phyloP scores from a whole-genome alignment of 2,113 vertebrate genomes.

The Tetrao urogallus region DNA sequence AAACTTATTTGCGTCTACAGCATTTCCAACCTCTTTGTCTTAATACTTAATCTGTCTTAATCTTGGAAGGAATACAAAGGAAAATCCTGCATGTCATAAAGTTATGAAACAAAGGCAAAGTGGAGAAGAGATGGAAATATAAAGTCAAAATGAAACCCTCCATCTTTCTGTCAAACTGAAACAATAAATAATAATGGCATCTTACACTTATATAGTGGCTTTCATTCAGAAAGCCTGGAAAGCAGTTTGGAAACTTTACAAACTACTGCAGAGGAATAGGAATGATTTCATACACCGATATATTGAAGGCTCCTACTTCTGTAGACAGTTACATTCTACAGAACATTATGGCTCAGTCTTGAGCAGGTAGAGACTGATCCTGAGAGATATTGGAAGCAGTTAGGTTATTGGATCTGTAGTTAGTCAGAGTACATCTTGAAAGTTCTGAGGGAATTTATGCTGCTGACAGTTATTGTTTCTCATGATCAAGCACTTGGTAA shows the following conservation, averaged over 20 bases:
- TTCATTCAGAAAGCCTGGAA: conserved; percentile 60
- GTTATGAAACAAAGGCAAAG: conserved; percentile 67
- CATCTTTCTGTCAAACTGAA: conserved; percentile 73
- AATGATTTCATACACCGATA: conserved; percentile 49
- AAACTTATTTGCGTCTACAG: not conserved
- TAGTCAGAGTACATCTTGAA: conserved; percentile 57
- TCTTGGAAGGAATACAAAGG: conserved; percentile 6
- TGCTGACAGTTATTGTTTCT: conserved; percentile 62
- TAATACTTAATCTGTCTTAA: too few species aligned
- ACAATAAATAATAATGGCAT: conserved; percentile 74
- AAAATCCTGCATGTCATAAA: conserved; percentile 49
- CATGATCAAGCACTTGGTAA: conserved; percentile 53
- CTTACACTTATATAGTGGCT: conserved; percentile 50
- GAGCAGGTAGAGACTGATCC: conserved; percentile 62
- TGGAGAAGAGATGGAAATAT: conserved; percentile 49
- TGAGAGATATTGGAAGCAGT: conserved; percentile 31
- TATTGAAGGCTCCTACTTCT: conserved; percentile 33
- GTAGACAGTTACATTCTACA: conserved; percentile 42
- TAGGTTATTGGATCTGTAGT: conserved; percentile 13
- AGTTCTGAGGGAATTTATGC: conserved; percentile 39
- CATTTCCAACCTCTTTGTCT: not conserved
- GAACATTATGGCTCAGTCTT: conserved; percentile 26
- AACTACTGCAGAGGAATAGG: conserved; percentile 57
- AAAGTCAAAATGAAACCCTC: conserved; percentile 73
- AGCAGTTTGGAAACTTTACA: conserved; percentile 66